Evolutionary conservation across 1,140 invertebrate species (phyloP), one percentile per base, ranked within the genome.

Genomic region (Phthorimaea operculella): DNA sequence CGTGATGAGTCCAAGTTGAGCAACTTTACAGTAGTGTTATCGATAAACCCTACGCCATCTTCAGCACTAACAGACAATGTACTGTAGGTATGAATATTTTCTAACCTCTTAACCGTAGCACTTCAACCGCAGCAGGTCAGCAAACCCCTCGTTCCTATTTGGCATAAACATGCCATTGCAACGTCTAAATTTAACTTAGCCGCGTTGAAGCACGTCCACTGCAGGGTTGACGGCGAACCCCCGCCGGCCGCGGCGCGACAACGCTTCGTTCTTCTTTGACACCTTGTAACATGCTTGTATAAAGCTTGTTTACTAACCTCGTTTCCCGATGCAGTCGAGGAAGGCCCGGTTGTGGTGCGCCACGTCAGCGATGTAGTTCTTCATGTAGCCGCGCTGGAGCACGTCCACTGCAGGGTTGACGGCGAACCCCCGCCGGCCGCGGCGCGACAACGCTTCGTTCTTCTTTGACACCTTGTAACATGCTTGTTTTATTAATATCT

Each of bases 341-440:
- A 84, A 87, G 54, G 77, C 78, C 44, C 87, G 73, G 73, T 89
- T 89, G 57, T 79, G 71, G 59, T 86, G 85, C 6, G 85, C 85
- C 59, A 88, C 82, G 56, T 87, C 87, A 55, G 87, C 87, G 60
- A 87, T 78, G 57, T 86, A 79, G 63, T 89, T 87, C 70, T 90
- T 89, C 69, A 90, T 86, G 36, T 90, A 89, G 21, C 91, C 90
- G 77, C 92, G 90, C 58, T 93, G 79, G 34, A 92, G 76, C 45
- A 92, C 76, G 57, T 92, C 86, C 68, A 72, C 63, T 7, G 79
- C 71, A 1, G 79, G 79, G 49, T 79, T 79, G 57, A 83, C 70
- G 53, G 76, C 69, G 57, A 78, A 64, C 62, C 12, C 74, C 68
- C 8, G 72, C 69, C 7, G 66, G 45, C 17, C 75, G 72, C 61